A percentile compares a stretch with the other conserved stretches of the same genome.
Evolutionary conservation across 64 coral and sea anemone species (phyloP).

Genomic region (Hydrozoanthus tunicans): DNA sequence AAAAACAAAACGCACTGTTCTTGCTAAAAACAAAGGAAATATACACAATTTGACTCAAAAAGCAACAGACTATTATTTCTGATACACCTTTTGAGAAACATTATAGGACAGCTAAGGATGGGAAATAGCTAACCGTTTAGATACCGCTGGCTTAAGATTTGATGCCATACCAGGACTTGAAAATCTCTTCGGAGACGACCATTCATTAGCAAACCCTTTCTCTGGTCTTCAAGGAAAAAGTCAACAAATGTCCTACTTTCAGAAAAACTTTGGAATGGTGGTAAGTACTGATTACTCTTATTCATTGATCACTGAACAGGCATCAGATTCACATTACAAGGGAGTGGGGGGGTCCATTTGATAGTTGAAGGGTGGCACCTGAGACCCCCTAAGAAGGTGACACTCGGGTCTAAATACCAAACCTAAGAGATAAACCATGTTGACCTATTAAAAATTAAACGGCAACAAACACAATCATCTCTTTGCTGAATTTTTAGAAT

Average conservation of each 20-base stretch:
- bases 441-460: too few species aligned
- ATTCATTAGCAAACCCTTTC: constrained; percentile 34
- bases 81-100: constrained; percentile 17
- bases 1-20: constrained; percentile 54
- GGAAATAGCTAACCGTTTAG: constrained; percentile 31
- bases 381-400: too few species aligned
- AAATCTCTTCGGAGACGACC: constrained; percentile 36
- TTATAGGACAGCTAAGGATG: constrained; percentile 35
- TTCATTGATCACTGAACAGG: background rate
- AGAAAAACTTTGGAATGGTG: constrained; percentile 49
- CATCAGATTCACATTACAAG: too few species aligned
- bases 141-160: constrained; percentile 38
- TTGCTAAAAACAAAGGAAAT: constrained; percentile 59
- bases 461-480: too few species aligned
- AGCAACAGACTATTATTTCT: constrained; percentile 55
- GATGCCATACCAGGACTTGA: constrained; percentile 50
- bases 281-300: constrained; percentile 17
- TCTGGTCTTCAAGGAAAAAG: constrained; percentile 18
- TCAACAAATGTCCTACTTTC: constrained; percentile 49
- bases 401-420: too few species aligned
- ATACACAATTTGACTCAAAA: constrained; percentile 42
- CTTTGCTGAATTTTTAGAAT: too few species aligned
- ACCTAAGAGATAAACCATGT: too few species aligned
- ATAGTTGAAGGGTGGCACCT: too few species aligned
- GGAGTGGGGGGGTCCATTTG: too few species aligned